A percentile compares a stretch with the other conserved stretches of the same genome.
These are phyloP conservation scores for Pachycephus smyrnensis DNA, from an alignment of 2,888 invertebrate genomes.

Conservation along the genomic window DNA sequence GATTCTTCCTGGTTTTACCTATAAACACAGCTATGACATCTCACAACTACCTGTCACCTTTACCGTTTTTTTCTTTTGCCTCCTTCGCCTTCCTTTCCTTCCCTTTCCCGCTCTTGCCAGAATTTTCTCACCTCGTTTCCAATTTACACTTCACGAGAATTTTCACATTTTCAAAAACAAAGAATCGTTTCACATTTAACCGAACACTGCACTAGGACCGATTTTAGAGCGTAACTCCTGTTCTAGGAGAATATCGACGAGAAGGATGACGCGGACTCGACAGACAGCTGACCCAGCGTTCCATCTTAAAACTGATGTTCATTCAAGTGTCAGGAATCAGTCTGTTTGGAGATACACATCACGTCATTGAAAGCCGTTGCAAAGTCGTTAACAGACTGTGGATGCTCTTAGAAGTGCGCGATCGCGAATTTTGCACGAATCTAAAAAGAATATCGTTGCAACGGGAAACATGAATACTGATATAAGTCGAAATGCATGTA, in stretches of 20 bases:
- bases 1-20: not conserved
- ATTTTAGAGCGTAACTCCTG: not conserved
- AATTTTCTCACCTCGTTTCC: not conserved
- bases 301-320: not conserved
- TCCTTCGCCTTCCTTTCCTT: not conserved
- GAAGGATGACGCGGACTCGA: conserved; percentile 2
- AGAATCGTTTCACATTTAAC: not conserved
- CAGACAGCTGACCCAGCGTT: conserved; percentile 1
- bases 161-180: not conserved
- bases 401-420: not conserved
- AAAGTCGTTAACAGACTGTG: not conserved
- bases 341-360: not conserved
- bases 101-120: not conserved
- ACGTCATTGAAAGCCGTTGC: not conserved
- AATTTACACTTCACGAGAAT: not conserved
- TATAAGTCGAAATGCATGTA: not conserved
- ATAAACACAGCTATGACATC: not conserved
- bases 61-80: not conserved
- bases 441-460: not conserved
- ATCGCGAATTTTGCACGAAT: not conserved
- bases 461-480: not conserved
- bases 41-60: conserved; percentile 1
- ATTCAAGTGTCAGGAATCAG: not conserved
- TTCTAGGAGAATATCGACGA: not conserved
- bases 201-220: not conserved